phyloP scores from a whole-genome alignment of 2,888 invertebrate genomes.

The Eupithecia centaureata region DNA sequence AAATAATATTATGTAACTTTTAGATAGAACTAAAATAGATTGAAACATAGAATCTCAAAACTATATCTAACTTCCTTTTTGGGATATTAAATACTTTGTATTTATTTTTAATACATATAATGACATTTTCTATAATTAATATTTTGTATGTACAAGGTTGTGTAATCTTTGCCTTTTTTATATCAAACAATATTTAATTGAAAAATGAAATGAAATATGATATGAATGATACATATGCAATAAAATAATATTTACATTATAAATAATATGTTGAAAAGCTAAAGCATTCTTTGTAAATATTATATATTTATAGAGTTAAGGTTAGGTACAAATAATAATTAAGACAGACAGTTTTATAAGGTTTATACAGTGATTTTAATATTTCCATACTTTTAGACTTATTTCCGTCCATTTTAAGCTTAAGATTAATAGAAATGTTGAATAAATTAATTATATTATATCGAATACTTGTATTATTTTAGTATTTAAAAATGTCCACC shows the following conservation, averaged over 20 bases:
- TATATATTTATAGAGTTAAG: not conserved
- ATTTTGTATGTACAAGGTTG: not conserved
- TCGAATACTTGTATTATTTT: not conserved
- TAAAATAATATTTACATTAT: not conserved
- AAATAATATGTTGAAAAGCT: not conserved
- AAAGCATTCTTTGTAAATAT: not conserved
- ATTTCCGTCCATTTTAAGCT: constrained; percentile 5
- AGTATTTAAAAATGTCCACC: not conserved
- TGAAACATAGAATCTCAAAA: not conserved
- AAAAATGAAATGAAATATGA: no score
- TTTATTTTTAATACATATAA: not conserved
- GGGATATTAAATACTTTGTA: not conserved
- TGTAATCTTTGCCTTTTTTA: constrained; percentile 1
- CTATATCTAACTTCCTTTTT: not conserved
- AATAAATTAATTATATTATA: not conserved
- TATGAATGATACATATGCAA: no score
- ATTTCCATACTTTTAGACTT: not conserved
- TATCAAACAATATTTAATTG: not conserved
- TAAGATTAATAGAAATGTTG: not conserved
- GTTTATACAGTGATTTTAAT: not conserved
- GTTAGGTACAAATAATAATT: not conserved
- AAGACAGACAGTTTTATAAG: not conserved
- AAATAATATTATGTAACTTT: not conserved
- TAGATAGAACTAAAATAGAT: not conserved
- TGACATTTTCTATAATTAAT: not conserved